Conservation (phyloP, 2,888 invertebrate species). For the Pollenia amentaria region DNA sequence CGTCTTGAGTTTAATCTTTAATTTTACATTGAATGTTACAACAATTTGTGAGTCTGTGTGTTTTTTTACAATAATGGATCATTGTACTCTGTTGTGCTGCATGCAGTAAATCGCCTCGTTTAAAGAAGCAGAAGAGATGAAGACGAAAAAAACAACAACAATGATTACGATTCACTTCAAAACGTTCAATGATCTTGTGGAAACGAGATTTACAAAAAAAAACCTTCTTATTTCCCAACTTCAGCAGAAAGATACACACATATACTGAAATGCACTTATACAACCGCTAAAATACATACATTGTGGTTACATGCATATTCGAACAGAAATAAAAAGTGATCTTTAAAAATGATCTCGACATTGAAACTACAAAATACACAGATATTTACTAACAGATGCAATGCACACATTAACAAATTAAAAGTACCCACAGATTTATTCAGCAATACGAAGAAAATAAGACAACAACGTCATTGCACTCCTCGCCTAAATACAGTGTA, state of each 20-base stretch:
- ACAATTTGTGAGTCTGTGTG: not conserved
- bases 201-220: conserved; percentile 57
- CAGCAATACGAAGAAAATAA: conserved; percentile 15
- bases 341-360: conserved; percentile 73
- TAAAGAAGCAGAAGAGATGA: conserved; percentile 27
- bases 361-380: conserved; percentile 68
- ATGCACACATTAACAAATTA: not conserved
- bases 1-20: conserved; percentile 54
- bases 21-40: conserved; percentile 33
- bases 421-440: conserved; percentile 51
- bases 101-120: conserved; percentile 52
- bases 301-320: conserved; percentile 64
- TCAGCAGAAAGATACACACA: conserved; percentile 22
- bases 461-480: conserved; percentile 65
- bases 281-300: not conserved
- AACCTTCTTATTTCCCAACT: conserved; percentile 35
- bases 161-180: conserved; percentile 68
- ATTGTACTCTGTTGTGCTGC: conserved; percentile 65
- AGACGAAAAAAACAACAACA: conserved; percentile 24
- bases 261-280: not conserved
- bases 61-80: conserved; percentile 66
- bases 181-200: conserved; percentile 72
- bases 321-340: conserved; percentile 69
- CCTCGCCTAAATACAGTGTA: conserved; percentile 68
- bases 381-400: conserved; percentile 16